phyloP scores from a whole-genome alignment of 2,888 invertebrate genomes.

The Monochamus alternatus region DNA sequence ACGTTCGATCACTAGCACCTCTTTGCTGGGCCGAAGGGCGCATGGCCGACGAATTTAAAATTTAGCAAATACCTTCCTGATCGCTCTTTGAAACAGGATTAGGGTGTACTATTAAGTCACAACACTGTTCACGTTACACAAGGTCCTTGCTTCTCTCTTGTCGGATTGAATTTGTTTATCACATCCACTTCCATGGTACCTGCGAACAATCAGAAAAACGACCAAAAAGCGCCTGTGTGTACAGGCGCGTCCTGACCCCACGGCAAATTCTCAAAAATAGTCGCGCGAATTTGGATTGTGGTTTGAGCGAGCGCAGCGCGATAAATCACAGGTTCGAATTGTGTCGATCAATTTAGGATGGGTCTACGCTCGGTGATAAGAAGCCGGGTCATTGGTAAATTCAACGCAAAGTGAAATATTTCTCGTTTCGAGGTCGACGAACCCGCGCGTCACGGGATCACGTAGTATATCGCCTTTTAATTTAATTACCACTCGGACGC shows the following conservation, averaged over 20 bases:
- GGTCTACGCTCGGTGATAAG: constrained; percentile 57
- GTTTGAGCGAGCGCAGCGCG: constrained; percentile 12
- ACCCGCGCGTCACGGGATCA: constrained; percentile 45
- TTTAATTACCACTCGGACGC: constrained; percentile 42
- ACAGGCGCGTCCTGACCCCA: neutral
- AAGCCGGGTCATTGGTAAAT: constrained; percentile 62
- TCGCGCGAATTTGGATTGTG: neutral
- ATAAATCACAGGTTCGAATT: constrained; percentile 29
- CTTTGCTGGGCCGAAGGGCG: constrained; percentile 48
- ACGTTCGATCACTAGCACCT: constrained; percentile 55
- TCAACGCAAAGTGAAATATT: constrained; percentile 61
- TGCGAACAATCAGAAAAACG: constrained; percentile 28
- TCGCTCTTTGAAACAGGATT: neutral
- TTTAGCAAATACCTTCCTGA: neutral
- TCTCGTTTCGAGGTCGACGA: constrained; percentile 58
- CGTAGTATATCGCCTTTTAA: constrained; percentile 45
- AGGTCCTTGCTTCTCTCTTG: constrained; percentile 6
- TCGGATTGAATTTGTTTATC: constrained; percentile 6
- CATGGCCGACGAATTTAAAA: constrained; percentile 57
- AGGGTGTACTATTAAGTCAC: constrained; percentile 1
- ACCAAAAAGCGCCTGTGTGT: constrained; percentile 21
- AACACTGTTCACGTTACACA: constrained; percentile 29
- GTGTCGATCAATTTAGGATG: constrained; percentile 54
- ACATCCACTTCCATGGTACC: constrained; percentile 39
- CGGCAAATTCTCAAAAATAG: neutral